Percentiles rank a stretch among this genome's conserved stretches.
Evolutionary conservation across 2,113 vertebrate species (phyloP).

Genomic region (Athene noctua): DNA sequence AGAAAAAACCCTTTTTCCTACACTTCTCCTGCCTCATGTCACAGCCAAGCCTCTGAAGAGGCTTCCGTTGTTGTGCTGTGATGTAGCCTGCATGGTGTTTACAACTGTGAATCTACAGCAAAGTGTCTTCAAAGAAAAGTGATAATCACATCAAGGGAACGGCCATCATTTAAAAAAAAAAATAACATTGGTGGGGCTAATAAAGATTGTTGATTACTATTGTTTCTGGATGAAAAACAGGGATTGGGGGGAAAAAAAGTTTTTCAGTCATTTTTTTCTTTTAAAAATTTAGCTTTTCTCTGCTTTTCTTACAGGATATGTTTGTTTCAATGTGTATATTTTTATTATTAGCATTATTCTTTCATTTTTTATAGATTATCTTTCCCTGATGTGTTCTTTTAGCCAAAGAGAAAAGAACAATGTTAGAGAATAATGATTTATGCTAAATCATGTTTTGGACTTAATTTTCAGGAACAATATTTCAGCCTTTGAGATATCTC

Average conservation of each 20-base stretch:
- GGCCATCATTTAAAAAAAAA: neutral
- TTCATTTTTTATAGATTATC: neutral
- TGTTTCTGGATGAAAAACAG: neutral
- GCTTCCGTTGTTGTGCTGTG: neutral
- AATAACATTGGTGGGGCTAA: accelerated
- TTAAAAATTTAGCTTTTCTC: neutral
- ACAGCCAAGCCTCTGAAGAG: neutral
- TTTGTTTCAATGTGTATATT: neutral
- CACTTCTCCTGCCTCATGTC: neutral
- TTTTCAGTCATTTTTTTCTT: neutral
- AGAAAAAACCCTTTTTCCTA: neutral
- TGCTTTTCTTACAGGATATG: neutral
- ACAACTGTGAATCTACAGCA: neutral
- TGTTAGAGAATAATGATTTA: neutral
- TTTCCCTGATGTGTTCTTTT: neutral
- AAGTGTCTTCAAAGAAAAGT: neutral
- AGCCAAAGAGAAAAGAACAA: neutral
- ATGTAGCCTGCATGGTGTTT: neutral
- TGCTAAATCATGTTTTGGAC: neutral
- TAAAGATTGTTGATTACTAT: neutral
- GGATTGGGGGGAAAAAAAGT: accelerated
- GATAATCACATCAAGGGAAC: neutral
- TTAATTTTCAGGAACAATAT: neutral
- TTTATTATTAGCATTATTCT: neutral
- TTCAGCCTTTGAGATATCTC: neutral